Conservation (phyloP, 1,140 invertebrate genomes). For the Drosophila malerkotliana region DNA sequence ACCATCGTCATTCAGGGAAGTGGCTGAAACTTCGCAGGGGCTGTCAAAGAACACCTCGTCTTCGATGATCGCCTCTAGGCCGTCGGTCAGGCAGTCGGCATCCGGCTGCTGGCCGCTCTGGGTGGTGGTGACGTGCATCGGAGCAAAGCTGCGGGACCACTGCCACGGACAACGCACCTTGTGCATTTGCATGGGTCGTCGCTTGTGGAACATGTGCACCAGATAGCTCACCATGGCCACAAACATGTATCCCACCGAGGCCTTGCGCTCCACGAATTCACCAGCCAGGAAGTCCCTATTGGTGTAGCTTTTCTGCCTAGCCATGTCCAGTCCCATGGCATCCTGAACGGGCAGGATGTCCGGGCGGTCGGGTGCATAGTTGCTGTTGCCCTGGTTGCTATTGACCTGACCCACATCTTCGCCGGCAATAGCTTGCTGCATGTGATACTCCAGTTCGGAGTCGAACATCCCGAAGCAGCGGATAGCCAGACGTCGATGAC, state of each 20-base stretch:
- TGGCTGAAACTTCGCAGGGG: conserved; percentile 39
- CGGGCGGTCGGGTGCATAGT: conserved; percentile 69
- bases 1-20: conserved; percentile 35
- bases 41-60: conserved; percentile 82
- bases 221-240: conserved; percentile 85
- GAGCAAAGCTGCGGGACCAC: conserved; percentile 86
- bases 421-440: conserved; percentile 14
- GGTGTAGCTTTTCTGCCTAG: conserved; percentile 35
- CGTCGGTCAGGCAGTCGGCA: conserved; percentile 47
- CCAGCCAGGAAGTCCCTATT: conserved; percentile 60
- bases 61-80: conserved; percentile 55
- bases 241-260: conserved; percentile 86
- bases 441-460: conserved; percentile 47
- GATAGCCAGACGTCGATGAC: conserved; percentile 87
- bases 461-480: conserved; percentile 74
- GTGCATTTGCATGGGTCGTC: conserved; percentile 76
- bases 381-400: conserved; percentile 13
- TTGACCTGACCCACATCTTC: conserved; percentile 18
- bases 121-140: conserved; percentile 65
- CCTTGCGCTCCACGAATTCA: conserved; percentile 84
- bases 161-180: conserved; percentile 82
- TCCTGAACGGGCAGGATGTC: conserved; percentile 83
- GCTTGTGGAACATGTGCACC: conserved; percentile 85
- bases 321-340: conserved; percentile 43
- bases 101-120: conserved; percentile 31